Evolutionary conservation across 2,888 invertebrate species (phyloP), one percentile per base, ranked within the genome.

Genomic region (Stenodera caucasica): DNA sequence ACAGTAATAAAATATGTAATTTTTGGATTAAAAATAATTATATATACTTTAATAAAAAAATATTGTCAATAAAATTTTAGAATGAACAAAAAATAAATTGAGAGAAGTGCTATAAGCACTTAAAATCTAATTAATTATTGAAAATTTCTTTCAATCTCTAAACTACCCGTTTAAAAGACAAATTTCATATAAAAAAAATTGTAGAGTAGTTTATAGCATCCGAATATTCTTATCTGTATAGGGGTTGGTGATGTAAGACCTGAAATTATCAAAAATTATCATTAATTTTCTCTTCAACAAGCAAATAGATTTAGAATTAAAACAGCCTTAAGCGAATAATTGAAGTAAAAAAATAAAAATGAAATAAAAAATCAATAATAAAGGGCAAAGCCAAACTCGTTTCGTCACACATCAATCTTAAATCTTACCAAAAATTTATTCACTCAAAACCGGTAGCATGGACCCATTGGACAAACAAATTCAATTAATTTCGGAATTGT

Each of bases 401-500:
- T 18, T 15, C 23, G n/a, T 45, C 45, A 60, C 52, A 63, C 40
- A 55, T 21, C 33, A 21, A 23, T n/a, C 59, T 49, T 55, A 55
- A 51, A 35, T 67, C 80, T 81, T 81, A 73, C 73, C 78, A 55
- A 80, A 45, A 6, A 9, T 21, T 85, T 88, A 90, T 86, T 90
- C 90, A 83, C 86, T 90, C 87, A 90, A 85, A 81, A 90, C 89
- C 77, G 90, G 90, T 84, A 90, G 88, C 85, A 90, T 89, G 82
- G 90, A 90, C 87, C 90, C 85, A 86, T 81, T 84, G 85, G 73
- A 75, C 78, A 76, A 67, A 72, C 73, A 73, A 55, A 59, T 57
- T n/a, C 18, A 4, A 45, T 45, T 45, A 45, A 45, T 21, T 37
- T 2, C n/a, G n/a, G 2, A 18, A 2, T 18, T 18, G 18, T 9